Percentiles rank a stretch among this genome's conserved stretches.
These are phyloP conservation scores for Gobius niger DNA, from an alignment of 2,113 vertebrate species.

Conservation along the genomic window DNA sequence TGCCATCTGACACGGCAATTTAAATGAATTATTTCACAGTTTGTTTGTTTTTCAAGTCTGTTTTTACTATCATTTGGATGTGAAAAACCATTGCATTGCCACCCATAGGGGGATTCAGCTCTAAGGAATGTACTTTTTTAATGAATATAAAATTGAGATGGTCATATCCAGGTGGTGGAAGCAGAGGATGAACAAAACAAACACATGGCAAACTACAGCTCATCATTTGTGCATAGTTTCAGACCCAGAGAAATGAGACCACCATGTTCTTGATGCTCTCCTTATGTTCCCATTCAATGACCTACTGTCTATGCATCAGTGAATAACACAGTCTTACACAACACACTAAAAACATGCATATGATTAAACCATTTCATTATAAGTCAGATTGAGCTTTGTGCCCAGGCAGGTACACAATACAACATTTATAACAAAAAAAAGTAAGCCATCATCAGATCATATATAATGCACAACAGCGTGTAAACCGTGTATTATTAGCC, in stretches of 20 bases:
- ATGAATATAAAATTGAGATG: background rate
- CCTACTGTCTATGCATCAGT: background rate
- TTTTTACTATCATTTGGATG: too few relatives aligned
- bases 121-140: too few relatives aligned
- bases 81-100: too few relatives aligned
- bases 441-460: background rate
- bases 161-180: background rate
- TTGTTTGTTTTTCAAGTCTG: too few relatives aligned
- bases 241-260: background rate
- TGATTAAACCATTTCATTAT: background rate
- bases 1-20: too few relatives aligned
- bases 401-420: background rate
- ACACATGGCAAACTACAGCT: background rate
- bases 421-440: background rate
- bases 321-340: background rate
- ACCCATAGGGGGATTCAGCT: background rate
- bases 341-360: background rate
- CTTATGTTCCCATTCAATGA: background rate
- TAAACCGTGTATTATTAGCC: constrained; percentile 16
- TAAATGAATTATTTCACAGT: too few relatives aligned
- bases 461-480: background rate
- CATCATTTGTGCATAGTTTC: background rate
- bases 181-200: background rate
- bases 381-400: background rate
- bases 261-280: background rate